Evolutionary conservation across 2,113 vertebrate genomes (phyloP).

Genomic region (Odobenus rosmarus): DNA sequence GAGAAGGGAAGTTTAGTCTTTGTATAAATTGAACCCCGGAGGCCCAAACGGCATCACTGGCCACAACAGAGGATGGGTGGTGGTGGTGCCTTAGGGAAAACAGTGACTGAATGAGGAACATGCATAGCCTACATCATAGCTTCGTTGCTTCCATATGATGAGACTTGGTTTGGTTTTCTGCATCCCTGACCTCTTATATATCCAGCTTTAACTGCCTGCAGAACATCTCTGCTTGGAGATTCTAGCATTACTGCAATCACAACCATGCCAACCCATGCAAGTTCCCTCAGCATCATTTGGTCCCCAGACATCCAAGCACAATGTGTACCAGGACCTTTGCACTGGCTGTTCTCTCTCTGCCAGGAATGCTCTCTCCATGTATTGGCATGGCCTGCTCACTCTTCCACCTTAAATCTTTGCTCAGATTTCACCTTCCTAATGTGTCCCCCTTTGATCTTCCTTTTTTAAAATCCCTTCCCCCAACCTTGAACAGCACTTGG

Average conservation of each 20-base stretch:
- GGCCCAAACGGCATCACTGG: background rate
- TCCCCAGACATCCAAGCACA: background rate
- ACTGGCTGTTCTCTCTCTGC: background rate
- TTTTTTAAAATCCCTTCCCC: background rate
- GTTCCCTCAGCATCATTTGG: background rate
- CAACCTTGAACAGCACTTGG: background rate
- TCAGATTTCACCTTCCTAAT: background rate
- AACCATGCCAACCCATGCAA: background rate
- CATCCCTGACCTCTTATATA: background rate
- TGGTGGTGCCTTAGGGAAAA: background rate
- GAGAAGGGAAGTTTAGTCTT: background rate
- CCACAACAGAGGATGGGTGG: background rate
- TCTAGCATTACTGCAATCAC: background rate
- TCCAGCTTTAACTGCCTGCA: background rate
- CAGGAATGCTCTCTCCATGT: background rate
- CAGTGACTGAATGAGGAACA: background rate
- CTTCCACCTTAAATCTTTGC: background rate
- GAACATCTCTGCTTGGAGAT: background rate
- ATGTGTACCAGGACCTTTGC: background rate
- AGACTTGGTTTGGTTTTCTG: background rate
- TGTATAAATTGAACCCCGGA: background rate
- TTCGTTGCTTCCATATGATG: background rate
- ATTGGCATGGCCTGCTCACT: background rate
- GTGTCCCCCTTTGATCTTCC: background rate
- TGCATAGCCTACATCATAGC: background rate